Evolutionary conservation across 2,797 vertebrate genomes (phyloP), one percentile per base, ranked within the genome.

Genomic region (Onychomys torridus): DNA sequence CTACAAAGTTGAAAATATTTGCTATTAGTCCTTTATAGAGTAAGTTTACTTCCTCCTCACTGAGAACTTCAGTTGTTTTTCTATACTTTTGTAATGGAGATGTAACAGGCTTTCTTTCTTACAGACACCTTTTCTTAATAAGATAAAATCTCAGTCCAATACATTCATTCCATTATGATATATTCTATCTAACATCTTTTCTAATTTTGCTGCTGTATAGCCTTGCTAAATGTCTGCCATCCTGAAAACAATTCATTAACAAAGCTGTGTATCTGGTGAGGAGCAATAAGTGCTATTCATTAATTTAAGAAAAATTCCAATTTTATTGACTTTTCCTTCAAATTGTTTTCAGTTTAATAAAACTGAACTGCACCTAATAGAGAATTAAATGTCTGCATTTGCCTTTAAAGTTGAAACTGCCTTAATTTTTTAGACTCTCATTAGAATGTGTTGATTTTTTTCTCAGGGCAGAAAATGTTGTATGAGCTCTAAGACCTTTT

Each of bases 281-380:
- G 57, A 96, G 67, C 88, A 97, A 92, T 97, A 95, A 93, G 85
- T 49, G 91, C 46, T 94, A 77, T 90, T 97, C 90, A 94, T 96
- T 97, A 96, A 97, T 95, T 97, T 96, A 96, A 96, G 81, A 82
- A 93, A 93, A 86, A 89, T 93, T 96, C 91, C 88, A 90, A 93
- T 97, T 90, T 95, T 96, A 95, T 34, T 95, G 93, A 95, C 81
- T 96, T 98, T 96, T 69, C 71, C 77, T 97, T 92, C 92, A 94
- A 96, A 96, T 93, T 95, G 90, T 94, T 96, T 96, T 96, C 97
- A 86, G 77, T 96, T 96, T 97, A 95, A 96, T 96, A 96, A 98
- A 96, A 89, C 37, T 17, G 61, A 96, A 75, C 77, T 89, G 14
- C 8, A 83, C 82, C 92, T 96, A 94, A 91, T 82, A 96, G 75